Percentiles rank a stretch among this genome's conserved stretches.
Conservation (phyloP, 2,888 invertebrate genomes). For the Drosophila neotestacea region DNA sequence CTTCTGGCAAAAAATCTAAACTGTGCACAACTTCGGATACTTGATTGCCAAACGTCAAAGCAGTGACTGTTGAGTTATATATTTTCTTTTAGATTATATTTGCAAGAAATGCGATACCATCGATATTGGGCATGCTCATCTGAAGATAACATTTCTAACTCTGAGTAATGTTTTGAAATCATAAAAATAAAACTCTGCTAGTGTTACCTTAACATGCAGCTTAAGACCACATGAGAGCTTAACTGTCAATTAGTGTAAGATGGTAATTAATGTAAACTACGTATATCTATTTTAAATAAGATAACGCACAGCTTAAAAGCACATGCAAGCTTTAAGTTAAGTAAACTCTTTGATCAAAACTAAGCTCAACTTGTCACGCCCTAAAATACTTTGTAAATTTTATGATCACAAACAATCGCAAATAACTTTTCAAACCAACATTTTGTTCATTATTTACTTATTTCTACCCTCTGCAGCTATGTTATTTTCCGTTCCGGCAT, state of each 20-base stretch:
- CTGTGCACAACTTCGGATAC: slow-evolving; percentile 12
- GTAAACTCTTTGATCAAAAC: too few species aligned
- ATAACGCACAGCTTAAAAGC: not conserved
- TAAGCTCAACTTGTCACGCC: not conserved
- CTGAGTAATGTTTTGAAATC: too few species aligned
- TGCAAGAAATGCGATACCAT: not conserved
- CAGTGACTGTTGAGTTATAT: slow-evolving; percentile 14
- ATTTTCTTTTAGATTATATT: slow-evolving; percentile 15
- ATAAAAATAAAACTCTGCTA: not conserved
- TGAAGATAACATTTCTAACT: not conserved
- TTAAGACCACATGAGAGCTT: not conserved
- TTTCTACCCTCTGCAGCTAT: not conserved
- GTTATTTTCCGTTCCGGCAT: not conserved
- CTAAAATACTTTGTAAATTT: not conserved
- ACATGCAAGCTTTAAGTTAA: not conserved
- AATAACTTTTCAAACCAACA: not conserved
- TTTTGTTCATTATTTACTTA: not conserved
- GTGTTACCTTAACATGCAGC: not conserved
- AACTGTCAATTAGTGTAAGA: too few species aligned
- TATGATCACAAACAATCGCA: not conserved
- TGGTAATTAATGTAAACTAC: too few species aligned
- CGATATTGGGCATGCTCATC: not conserved
- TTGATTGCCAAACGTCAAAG: slow-evolving; percentile 14
- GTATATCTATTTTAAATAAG: too few species aligned
- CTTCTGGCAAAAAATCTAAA: slow-evolving; percentile 19